phyloP scores from a whole-genome alignment of 2,888 invertebrate species.

The Omphaloscelis lunosa region DNA sequence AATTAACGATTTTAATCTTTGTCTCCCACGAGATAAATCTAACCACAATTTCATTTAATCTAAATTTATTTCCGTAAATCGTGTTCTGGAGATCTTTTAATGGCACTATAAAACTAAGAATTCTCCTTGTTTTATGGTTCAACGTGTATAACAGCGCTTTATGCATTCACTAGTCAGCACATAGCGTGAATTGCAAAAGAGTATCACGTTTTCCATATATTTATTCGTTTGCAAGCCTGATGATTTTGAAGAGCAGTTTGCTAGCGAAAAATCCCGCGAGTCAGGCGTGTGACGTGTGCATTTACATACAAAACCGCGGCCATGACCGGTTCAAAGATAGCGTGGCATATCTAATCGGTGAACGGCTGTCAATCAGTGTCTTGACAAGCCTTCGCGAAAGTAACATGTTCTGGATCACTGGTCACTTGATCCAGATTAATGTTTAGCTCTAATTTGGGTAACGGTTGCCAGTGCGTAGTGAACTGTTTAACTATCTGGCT shows the following conservation, averaged over 20 bases:
- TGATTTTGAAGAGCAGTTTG: slow-evolving; percentile 79
- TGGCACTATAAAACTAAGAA: slow-evolving; percentile 59
- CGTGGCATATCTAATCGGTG: slow-evolving; percentile 87
- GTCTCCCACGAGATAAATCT: slow-evolving; percentile 48
- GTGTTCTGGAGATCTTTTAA: slow-evolving; percentile 59
- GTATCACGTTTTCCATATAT: slow-evolving; percentile 73
- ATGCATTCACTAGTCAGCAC: slow-evolving; percentile 64
- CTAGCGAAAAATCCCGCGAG: slow-evolving; percentile 75
- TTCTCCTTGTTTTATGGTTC: slow-evolving; percentile 60
- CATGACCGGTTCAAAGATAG: slow-evolving; percentile 83
- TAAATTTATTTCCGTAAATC: slow-evolving; percentile 58
- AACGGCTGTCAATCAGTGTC: slow-evolving; percentile 83
- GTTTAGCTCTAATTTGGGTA: slow-evolving; percentile 62
- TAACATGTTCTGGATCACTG: slow-evolving; percentile 80
- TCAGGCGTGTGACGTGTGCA: slow-evolving; percentile 78
- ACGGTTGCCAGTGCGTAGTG: slow-evolving; percentile 50
- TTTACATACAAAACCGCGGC: slow-evolving; percentile 87
- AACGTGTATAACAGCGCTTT: slow-evolving; percentile 55
- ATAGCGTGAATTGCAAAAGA: slow-evolving; percentile 70
- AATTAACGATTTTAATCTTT: slow-evolving; percentile 56
- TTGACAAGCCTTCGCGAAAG: slow-evolving; percentile 80
- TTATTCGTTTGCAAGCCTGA: slow-evolving; percentile 69
- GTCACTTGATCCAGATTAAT: slow-evolving; percentile 69
- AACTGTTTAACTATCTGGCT: slow-evolving; percentile 43
- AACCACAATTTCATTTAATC: slow-evolving; percentile 45